Conservation (phyloP, 2,888 invertebrate genomes). For the Cantharis nigra region DNA sequence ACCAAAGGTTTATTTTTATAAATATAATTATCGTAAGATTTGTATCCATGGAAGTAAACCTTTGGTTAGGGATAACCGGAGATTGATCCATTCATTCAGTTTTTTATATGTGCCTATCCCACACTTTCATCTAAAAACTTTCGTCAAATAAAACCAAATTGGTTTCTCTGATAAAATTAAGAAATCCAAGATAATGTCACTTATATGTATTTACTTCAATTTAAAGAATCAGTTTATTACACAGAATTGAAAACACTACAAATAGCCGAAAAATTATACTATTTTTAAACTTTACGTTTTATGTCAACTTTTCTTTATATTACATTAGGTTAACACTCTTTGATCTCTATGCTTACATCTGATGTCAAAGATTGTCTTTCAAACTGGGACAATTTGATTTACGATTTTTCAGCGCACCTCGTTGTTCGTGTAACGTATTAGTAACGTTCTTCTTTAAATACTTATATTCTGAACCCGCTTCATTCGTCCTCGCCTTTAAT, state of each 20-base stretch:
- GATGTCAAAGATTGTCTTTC: not conserved
- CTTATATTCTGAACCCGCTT: not conserved
- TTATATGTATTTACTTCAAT: not conserved
- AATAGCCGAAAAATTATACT: not conserved
- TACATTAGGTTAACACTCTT: not conserved
- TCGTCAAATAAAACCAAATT: not conserved
- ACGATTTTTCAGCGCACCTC: not conserved
- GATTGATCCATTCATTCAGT: not conserved
- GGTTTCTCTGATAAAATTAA: not conserved
- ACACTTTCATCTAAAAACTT: not conserved
- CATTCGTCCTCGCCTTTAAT: not conserved
- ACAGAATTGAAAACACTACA: not conserved
- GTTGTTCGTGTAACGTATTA: not conserved
- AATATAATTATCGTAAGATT: no score
- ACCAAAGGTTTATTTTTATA: no score
- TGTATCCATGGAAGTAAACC: no score
- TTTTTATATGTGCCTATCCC: not conserved
- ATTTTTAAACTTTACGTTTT: not conserved
- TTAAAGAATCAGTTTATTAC: not conserved
- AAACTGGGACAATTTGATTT: not conserved
- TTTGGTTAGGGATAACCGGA: no score
- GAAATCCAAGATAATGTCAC: not conserved
- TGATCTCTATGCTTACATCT: not conserved
- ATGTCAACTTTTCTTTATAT: not conserved
- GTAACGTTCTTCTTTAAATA: not conserved